Evolutionary conservation across 2,888 invertebrate species (phyloP), one percentile per base, ranked within the genome.

Genomic region (Gymnocheta viridis): DNA sequence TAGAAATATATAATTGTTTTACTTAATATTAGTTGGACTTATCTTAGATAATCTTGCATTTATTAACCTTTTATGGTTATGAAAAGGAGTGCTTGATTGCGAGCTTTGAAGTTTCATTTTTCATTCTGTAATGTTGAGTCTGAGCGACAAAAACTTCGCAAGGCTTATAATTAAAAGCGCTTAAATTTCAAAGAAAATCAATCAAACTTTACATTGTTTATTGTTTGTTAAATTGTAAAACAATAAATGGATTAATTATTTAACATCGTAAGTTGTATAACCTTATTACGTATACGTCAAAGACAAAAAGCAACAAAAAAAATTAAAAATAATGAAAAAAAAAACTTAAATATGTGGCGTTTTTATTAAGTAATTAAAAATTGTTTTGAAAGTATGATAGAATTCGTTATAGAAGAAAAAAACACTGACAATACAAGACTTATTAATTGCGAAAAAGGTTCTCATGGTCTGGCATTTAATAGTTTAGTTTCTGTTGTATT

Each of bases 111-210:
- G 44, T 38, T 38, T 54, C 0, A 19, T 5, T 47, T 17, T 54
- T 27, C 2, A 35, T 58, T 70, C 17, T 44, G 44, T 35, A n/a
- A n/a, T n/a, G 1, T 47, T 35, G 12, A 12, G 6, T 6, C 12
- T 12, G n/a, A 60, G 47, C 9, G 47, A 47, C 35, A 32, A 12
- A 14, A 32, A 14, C 19, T 17, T 51, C 54, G 58, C 0, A 19
- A 56, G 60, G 49, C 73, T 62, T 60, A 9, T 56, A 73, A 77
- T 73, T 72, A 73, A 73, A 77, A 73, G 80, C 80, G 84, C 84
- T 73, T 58, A 49, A 67, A 81, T 81, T 81, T 84, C 80, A 84
- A 84, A 84, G 73, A 41, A 81, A 77, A 77, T 84, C 84, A 84
- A 84, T 84, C 77, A 77, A 62, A 56, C 38, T 22, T 41, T 5